Percentiles rank a stretch among this genome's conserved stretches.
Conservation (phyloP, 2,113 vertebrate species). For the Catharus fuscescens region DNA sequence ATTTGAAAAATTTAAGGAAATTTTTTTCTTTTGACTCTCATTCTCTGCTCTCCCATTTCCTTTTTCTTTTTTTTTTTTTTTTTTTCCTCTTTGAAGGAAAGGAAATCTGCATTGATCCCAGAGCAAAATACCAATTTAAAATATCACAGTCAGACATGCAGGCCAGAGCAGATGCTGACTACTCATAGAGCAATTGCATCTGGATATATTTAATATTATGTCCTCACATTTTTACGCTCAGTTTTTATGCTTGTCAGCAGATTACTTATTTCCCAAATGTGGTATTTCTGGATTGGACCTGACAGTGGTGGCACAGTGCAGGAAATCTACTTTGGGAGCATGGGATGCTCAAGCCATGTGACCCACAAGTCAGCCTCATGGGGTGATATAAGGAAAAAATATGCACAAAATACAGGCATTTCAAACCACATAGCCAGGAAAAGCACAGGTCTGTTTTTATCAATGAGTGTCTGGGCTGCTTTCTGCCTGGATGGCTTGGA, state of each 20-base stretch:
- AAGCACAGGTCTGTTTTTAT: constrained; percentile 24
- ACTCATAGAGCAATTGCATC: background rate
- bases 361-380: background rate
- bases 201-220: constrained; percentile 14
- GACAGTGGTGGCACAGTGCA: background rate
- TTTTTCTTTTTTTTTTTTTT: background rate
- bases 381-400: background rate
- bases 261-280: constrained; percentile 21
- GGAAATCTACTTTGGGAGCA: background rate
- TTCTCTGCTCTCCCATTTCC: background rate
- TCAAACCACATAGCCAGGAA: background rate
- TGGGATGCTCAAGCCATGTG: background rate
- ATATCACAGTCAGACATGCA: background rate
- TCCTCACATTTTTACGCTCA: background rate
- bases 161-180: background rate
- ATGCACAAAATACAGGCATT: background rate
- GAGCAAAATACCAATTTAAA: constrained; percentile 19
- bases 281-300: background rate
- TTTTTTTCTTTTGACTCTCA: background rate
- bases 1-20: background rate
- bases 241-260: background rate
- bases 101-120: background rate
- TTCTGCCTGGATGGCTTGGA: background rate
- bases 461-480: background rate
- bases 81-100: background rate